phyloP scores from a whole-genome alignment of 2,888 invertebrate species.

The Theretra japonica region DNA sequence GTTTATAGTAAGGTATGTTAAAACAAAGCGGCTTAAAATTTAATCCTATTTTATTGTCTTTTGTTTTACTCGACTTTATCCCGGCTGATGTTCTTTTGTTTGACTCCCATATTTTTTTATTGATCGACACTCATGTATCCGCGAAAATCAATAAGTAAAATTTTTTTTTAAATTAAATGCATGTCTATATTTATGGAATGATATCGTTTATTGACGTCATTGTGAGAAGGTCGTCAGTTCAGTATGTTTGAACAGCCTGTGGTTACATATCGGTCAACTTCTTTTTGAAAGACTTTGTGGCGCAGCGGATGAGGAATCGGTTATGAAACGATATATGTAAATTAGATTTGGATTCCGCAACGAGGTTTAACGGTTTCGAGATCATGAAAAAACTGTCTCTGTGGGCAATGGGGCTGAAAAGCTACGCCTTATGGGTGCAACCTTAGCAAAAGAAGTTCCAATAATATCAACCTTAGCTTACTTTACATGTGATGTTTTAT shows the following conservation, averaged over 20 bases:
- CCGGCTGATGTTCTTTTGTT: no score
- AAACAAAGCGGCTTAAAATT: not conserved
- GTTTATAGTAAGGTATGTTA: no score
- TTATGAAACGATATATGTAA: not conserved
- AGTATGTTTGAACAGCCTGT: slow-evolving; percentile 7
- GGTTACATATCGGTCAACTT: slow-evolving; percentile 13
- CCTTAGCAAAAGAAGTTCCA: no score
- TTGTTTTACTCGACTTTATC: no score
- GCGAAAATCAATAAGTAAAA: no score
- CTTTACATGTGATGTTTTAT: not conserved
- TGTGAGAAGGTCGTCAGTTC: not conserved
- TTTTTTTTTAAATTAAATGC: not conserved
- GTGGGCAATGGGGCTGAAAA: no score
- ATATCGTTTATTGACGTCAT: not conserved
- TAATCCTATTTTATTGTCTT: not conserved
- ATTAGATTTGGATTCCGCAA: not conserved
- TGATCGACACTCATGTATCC: no score
- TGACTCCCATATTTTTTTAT: no score
- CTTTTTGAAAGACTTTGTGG: not conserved
- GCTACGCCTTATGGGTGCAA: no score
- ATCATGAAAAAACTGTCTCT: no score
- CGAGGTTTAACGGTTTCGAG: no score
- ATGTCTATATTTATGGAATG: not conserved
- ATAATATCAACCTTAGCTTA: no score
- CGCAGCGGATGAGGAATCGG: not conserved